Base-by-base conservation (phyloP, 2,113 vertebrate genomes). In the Dissostichus mawsoni region DNA sequence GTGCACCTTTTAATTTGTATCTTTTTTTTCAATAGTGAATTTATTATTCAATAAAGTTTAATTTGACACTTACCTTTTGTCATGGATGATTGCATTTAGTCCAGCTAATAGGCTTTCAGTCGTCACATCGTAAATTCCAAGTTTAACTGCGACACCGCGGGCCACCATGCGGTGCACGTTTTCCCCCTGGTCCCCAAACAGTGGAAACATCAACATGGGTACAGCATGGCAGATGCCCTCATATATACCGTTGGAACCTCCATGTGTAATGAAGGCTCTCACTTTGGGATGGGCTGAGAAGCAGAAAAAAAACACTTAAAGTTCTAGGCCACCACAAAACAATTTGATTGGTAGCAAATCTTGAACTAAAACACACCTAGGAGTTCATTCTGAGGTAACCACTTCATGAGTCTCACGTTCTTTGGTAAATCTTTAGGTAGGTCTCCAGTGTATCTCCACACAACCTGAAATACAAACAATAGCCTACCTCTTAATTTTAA, bases 361-460 rank as follows among this genome's bases (percentile, higher is more conserved):
- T 10, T 25, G 23, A 13, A 25, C 4, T 47, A n/a, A 74, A 36
- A 83, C 91, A 48, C 53, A 99, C 98, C 98, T 50, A 99, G 94
- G 36, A 99, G 96, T 69, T 99, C 98, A 2, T 98, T 99, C 79
- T 99, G 98, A 55, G 98, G 98, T 58, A 99, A 87, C 98, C 98
- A 99, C n/a, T 98, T 97, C 89, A 98, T 83, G 0, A 98, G 86
- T 79, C 91, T 97, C 0, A 98, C 95, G 0, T 99, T 99, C 33
- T 96, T 91, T 0, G 95, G 95, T 16, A 95, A 70, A 80, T 97
- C 94, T 2, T 92, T 63, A 9, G 96, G 97, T 0, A 13, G 48
- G 12, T 62, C 16, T 57, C 98, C 98, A 0, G 95, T 97, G 87
- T 97, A 96, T 50, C 98, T 86, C 98, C 98, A 99, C 8, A 99